Percentiles rank a stretch among this genome's conserved stretches.
These are phyloP conservation scores for Bostrychus sinensis DNA, from an alignment of 2,113 vertebrate species.

Conservation along the genomic window DNA sequence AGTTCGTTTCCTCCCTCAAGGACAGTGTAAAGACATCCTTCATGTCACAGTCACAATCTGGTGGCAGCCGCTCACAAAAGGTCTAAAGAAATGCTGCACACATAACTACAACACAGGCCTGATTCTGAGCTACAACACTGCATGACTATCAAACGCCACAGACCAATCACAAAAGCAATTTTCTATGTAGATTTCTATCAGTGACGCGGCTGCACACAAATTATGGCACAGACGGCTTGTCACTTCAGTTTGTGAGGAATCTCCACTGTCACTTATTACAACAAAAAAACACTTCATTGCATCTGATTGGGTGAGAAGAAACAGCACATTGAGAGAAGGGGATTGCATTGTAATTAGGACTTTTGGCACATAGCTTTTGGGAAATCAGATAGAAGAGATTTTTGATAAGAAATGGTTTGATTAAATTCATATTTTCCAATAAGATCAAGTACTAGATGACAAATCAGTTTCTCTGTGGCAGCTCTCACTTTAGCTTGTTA, in stretches of 20 bases:
- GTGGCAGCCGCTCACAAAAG: constrained; percentile 1
- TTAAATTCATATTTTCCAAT: not conserved
- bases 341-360: not conserved
- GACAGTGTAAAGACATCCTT: constrained; percentile 15
- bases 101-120: not conserved
- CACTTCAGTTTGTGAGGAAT: constrained; percentile 24
- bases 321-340: constrained; percentile 6
- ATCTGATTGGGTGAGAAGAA: constrained; percentile 14
- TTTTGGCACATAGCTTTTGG: not conserved
- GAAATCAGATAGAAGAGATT: not conserved
- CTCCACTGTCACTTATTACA: constrained; percentile 13
- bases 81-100: not conserved
- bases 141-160: constrained; percentile 8
- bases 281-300: constrained; percentile 12
- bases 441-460: not conserved
- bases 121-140: not conserved
- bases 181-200: constrained; percentile 13
- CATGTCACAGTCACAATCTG: not conserved
- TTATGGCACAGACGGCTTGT: constrained; percentile 24
- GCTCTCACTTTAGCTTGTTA: not conserved
- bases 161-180: constrained; percentile 10
- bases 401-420: not conserved
- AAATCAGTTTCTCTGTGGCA: not conserved
- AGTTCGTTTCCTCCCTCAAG: constrained; percentile 18
- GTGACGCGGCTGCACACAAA: constrained; percentile 18